Evolutionary conservation across 2,113 vertebrate species (phyloP).

Genomic region (Candoia aspera): DNA sequence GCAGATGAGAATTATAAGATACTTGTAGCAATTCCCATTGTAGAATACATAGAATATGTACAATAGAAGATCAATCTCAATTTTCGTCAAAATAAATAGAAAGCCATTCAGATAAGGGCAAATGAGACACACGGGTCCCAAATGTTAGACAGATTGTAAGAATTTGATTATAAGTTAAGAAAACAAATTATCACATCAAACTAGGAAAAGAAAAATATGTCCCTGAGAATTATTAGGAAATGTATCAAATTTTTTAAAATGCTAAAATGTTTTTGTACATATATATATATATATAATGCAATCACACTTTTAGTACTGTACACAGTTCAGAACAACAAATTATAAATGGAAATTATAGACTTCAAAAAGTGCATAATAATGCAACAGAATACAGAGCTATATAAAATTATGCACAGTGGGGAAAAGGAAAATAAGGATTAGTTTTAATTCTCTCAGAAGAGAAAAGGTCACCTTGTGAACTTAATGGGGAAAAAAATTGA

Average conservation of each 20-base stretch:
- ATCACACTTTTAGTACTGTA: not conserved
- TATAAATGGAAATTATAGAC: not conserved
- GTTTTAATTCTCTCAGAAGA: not conserved
- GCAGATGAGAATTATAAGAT: slow-evolving; percentile 3
- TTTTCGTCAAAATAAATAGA: slow-evolving; percentile 6
- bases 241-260: not conserved
- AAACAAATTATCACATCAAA: not conserved
- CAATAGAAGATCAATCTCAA: slow-evolving; percentile 3
- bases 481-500: not conserved
- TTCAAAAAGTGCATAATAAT: not conserved
- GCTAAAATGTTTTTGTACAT: not conserved
- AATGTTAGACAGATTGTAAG: not conserved
- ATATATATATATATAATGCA: not conserved
- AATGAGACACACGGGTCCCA: not conserved
- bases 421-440: not conserved
- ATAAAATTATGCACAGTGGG: not conserved
- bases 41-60: not conserved
- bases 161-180: not conserved
- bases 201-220: not conserved
- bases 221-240: not conserved
- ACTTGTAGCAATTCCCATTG: not conserved
- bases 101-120: slow-evolving; percentile 5
- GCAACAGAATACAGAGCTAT: not conserved
- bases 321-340: not conserved
- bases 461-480: not conserved